These are phyloP conservation scores for Hydrochoerus hydrochaeris DNA, from an alignment of 2,113 vertebrate species.

Conservation along the genomic window DNA sequence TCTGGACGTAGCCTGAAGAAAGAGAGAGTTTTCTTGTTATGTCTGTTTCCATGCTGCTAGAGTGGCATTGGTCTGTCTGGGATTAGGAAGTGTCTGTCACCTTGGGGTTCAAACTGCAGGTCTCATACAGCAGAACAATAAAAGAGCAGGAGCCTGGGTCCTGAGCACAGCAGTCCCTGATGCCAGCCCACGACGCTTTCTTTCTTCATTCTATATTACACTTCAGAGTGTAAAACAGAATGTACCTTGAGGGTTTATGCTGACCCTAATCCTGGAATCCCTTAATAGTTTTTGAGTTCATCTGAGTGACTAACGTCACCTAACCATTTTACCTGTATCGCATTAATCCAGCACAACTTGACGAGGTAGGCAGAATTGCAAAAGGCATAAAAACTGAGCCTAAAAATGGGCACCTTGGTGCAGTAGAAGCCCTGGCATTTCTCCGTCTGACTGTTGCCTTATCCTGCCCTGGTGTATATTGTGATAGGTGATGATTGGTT, in stretches of 20 bases:
- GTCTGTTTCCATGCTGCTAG: background rate
- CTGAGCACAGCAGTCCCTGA: background rate
- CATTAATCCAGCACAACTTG: background rate
- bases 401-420: background rate
- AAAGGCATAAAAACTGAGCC: background rate
- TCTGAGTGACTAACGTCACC: background rate
- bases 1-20: background rate
- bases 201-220: no score
- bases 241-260: background rate
- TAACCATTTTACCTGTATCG: constrained; percentile 22
- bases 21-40: background rate
- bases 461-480: background rate
- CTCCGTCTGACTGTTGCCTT: background rate
- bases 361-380: background rate
- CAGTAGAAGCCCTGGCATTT: background rate
- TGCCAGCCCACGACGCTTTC: background rate
- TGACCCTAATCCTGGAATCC: constrained; percentile 1
- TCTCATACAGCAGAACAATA: background rate
- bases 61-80: background rate
- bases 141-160: background rate
- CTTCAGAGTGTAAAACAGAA: constrained; percentile 25
- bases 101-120: background rate
- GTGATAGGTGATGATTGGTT: background rate
- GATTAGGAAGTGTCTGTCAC: no score
- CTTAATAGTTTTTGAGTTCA: background rate